Base-by-base conservation (phyloP, 1,140 invertebrate genomes). In the Brachionus rotundiformis region DNA sequence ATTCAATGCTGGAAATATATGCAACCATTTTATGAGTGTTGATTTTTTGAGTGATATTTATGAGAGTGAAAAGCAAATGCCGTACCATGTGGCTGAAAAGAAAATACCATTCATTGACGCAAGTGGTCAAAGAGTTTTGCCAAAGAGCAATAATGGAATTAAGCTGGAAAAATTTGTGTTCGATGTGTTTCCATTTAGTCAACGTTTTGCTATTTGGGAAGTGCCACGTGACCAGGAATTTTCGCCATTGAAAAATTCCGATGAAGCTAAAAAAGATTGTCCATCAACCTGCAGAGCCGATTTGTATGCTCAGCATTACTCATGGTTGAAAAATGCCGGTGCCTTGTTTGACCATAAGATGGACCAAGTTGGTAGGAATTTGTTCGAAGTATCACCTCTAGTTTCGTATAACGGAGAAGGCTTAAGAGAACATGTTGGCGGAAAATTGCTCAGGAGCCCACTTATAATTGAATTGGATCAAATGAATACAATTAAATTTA, bases 101-200 rank as follows among this genome's bases (percentile, higher is more conserved):
- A 98, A 98, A 88, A 98, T 99, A 84, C 92, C 95, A 0, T 93
- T 91, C 85, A 89, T 96, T 0, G 91, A 95, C 86, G 5, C n/a
- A n/a, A 88, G 90, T 0, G 89, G 91, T 75, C 94, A 94, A 3
- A 87, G 91, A 23, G 88, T 90, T 61, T 92, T 91, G 79, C 96
- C 97, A 0, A 90, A 91, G 0, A 90, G 91, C 84, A 92, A 93
- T 0, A 99, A 99, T 87, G 97, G 96, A 23, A 95, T 99, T 82
- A 99, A 99, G 90, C 93, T 98, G 86, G 98, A 99, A 85, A 99
- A 99, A 88, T 99, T 99, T 88, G 93, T 99, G 2, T 99, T 99
- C 86, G 98, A 99, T 89, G 95, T 98, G 0, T 98, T 99, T 86
- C 92, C 93, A 85, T 96, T 95, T 87, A 91, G 95, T 5, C 8